phyloP scores from a whole-genome alignment of 35 echinoderm and acorn worm species.

The Stichopus chloronotus region DNA sequence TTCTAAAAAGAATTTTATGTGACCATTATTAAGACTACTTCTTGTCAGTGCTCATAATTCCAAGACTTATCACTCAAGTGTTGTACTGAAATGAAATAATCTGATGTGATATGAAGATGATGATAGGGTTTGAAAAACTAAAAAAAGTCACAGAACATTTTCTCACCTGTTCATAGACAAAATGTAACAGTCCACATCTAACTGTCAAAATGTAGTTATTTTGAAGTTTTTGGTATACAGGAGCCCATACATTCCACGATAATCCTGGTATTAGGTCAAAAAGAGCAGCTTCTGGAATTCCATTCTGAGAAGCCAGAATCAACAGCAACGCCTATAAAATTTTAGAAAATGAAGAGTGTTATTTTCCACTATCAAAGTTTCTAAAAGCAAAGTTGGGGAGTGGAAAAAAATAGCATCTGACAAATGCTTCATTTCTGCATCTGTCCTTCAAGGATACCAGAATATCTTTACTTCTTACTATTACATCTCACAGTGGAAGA shows the following conservation, averaged over 20 bases:
- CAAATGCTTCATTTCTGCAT: no score
- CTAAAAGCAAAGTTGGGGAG: no score
- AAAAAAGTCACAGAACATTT: neutral
- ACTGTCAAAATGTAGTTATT: constrained; percentile 78
- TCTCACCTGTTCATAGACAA: constrained; percentile 82
- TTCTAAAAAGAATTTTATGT: no score
- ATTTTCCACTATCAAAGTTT: no score
- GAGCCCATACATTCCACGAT: constrained; percentile 83
- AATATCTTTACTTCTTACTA: no score
- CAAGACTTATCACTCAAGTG: neutral
- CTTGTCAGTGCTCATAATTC: neutral
- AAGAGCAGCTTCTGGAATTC: constrained; percentile 79
- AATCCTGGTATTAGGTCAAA: constrained; percentile 84
- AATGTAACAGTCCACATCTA: constrained; percentile 69
- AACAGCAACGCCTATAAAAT: constrained; percentile 70
- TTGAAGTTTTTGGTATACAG: constrained; percentile 71
- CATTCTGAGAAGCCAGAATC: constrained; percentile 77
- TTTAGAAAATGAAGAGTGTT: neutral
- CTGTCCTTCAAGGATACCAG: no score
- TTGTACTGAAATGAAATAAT: neutral
- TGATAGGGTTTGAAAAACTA: neutral
- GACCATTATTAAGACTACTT: no score
- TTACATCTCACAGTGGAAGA: no score
- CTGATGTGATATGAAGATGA: neutral
- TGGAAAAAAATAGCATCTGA: no score